Base-by-base conservation (phyloP, 2,797 vertebrate genomes). In the Schizopygopsis pylzovi region DNA sequence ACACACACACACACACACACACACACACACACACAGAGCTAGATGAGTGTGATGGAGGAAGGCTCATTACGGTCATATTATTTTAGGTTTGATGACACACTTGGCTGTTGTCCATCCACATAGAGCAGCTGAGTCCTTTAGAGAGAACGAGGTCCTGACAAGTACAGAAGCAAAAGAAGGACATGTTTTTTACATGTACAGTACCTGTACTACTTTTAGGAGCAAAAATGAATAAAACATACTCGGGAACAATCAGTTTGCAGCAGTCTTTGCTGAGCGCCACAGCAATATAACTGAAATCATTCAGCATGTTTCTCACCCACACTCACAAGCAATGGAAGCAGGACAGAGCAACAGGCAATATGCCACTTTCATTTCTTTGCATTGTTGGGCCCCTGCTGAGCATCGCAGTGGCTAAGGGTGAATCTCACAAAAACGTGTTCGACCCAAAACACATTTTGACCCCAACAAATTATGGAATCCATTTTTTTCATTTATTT, bases 1-100 rank as follows among this genome's bases (percentile, higher is more conserved):
- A 39, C 37, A 39, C 37, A 37, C 37, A 37, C 37, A 37, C 37
- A 37, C 37, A 37, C 3, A 37, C 37, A 39, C 37, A 39, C 39
- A 41, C 39, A 2, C 33, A 33, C 33, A 47, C 22, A 59, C 56
- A 16, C 37, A 10, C 25, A 77, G 9, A 41, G 83, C n/a, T 37
- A 80, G 71, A 59, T 56, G 45, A 82, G 77, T 92, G 91, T 72
- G 86, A 91, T 94, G 92, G 89, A 93, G 92, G 93, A 93, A 94
- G 93, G 94, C 94, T 93, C 91, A 93, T 73, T 94, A 93, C 93
- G 92, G 94, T 95, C 93, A 90, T 95, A 84, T 92, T 93, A 89
- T 83, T 87, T 89, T 88, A 81, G 89, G 76, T 89, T 83, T 85
- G 84, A 86, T 77, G 81, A 88, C 79, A 86, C 92, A 82, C 89